Conservation (phyloP, 2,113 vertebrate genomes). For the Odocoileus hemionus region DNA sequence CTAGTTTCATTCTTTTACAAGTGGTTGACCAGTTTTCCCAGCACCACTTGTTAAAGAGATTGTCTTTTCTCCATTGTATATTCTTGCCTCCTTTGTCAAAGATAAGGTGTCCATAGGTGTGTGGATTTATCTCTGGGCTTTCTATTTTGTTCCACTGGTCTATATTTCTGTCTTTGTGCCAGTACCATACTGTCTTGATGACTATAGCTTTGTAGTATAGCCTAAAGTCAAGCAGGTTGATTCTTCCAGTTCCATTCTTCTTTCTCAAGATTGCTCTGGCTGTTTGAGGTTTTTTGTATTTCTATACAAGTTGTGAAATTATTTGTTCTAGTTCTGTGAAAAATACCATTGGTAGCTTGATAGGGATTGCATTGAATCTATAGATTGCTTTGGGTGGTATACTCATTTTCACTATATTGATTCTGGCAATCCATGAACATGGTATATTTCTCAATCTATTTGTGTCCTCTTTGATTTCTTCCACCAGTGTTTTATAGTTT, state of each 20-base stretch:
- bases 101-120: background rate
- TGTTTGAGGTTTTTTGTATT: background rate
- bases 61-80: background rate
- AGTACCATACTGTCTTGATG: background rate
- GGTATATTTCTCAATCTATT: background rate
- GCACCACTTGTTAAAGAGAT: background rate
- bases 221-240: background rate
- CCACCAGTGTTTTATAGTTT: background rate
- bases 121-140: background rate
- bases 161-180: background rate
- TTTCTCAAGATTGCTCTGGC: background rate
- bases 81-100: background rate
- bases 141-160: background rate
- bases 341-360: background rate
- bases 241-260: background rate
- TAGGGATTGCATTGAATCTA: background rate
- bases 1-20: background rate
- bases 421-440: background rate
- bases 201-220: background rate
- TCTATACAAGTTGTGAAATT: background rate
- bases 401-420: background rate
- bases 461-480: background rate
- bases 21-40: background rate
- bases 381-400: background rate
- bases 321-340: background rate